These are phyloP conservation scores for Cacoxenus indagator DNA, from an alignment of 2,888 invertebrate genomes.

Conservation along the genomic window DNA sequence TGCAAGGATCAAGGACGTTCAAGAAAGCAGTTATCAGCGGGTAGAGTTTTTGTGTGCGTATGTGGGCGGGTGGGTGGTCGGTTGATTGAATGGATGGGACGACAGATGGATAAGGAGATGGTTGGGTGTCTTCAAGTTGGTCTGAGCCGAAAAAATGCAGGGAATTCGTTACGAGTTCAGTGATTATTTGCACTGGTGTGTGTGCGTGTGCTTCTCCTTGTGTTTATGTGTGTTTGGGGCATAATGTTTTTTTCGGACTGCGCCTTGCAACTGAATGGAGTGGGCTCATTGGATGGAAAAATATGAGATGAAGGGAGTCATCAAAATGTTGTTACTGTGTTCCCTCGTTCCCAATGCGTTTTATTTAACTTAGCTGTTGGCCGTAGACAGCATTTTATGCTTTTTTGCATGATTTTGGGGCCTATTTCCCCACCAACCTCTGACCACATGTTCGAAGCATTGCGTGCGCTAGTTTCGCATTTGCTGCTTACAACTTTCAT, in stretches of 20 bases:
- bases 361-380: too few relatives aligned
- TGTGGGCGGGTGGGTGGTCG: neutral
- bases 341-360: too few relatives aligned
- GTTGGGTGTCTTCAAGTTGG: neutral
- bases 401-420: too few relatives aligned
- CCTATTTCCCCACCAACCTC: neutral
- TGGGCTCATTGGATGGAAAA: neutral
- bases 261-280: conserved; percentile 22
- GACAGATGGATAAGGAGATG: too few relatives aligned
- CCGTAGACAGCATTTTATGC: too few relatives aligned
- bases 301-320: neutral
- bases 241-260: conserved; percentile 33
- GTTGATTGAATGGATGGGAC: conserved; percentile 2
- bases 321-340: too few relatives aligned
- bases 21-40: conserved; percentile 51
- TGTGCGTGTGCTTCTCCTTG: neutral
- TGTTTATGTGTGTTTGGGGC: conserved; percentile 34
- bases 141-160: conserved; percentile 50
- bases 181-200: conserved; percentile 32
- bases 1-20: conserved; percentile 71
- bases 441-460: neutral
- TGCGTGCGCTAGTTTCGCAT: conserved; percentile 47
- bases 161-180: conserved; percentile 38
- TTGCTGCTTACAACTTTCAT: conserved; percentile 13
- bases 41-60: neutral